A percentile compares a stretch with the other conserved stretches of the same genome.
phyloP scores from a whole-genome alignment of 2,797 vertebrate genomes.

The Acipenser oxyrinchus region DNA sequence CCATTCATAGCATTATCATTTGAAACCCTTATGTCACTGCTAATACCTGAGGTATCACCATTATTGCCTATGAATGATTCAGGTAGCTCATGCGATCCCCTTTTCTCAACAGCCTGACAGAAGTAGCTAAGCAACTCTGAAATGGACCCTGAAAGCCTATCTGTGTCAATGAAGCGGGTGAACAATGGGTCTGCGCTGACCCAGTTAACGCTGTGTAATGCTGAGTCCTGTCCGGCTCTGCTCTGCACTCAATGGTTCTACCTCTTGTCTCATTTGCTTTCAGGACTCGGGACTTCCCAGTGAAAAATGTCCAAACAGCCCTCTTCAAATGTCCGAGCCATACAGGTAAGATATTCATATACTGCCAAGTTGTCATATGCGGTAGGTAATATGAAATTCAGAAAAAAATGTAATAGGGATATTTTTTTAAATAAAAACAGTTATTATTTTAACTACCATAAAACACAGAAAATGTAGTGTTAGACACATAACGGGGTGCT shows the following conservation, averaged over 20 bases:
- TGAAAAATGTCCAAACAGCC: constrained; percentile 88
- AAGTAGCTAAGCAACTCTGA: constrained; percentile 75
- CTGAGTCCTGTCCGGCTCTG: neutral
- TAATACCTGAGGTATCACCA: constrained; percentile 29
- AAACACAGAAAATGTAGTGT: no score
- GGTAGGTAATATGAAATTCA: no score
- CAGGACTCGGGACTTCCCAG: constrained; percentile 62
- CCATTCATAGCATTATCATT: neutral
- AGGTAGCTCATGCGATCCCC: constrained; percentile 63
- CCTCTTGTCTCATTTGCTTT: constrained; percentile 56
- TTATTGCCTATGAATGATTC: constrained; percentile 83
- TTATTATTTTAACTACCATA: no score
- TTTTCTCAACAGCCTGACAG: constrained; percentile 40
- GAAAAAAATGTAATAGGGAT: no score
- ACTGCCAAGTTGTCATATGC: no score
- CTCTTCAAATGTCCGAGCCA: constrained; percentile 87
- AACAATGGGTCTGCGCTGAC: constrained; percentile 41
- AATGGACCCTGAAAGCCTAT: constrained; percentile 74
- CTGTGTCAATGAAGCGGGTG: constrained; percentile 53
- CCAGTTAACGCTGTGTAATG: neutral
- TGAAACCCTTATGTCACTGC: neutral
- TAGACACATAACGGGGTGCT: no score
- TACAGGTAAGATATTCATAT: constrained; percentile 75
- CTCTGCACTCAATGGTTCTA: constrained; percentile 55
- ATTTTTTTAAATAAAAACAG: no score